Evolutionary conservation across 2,113 vertebrate species (phyloP).

Genomic region (Cathartes aura): DNA sequence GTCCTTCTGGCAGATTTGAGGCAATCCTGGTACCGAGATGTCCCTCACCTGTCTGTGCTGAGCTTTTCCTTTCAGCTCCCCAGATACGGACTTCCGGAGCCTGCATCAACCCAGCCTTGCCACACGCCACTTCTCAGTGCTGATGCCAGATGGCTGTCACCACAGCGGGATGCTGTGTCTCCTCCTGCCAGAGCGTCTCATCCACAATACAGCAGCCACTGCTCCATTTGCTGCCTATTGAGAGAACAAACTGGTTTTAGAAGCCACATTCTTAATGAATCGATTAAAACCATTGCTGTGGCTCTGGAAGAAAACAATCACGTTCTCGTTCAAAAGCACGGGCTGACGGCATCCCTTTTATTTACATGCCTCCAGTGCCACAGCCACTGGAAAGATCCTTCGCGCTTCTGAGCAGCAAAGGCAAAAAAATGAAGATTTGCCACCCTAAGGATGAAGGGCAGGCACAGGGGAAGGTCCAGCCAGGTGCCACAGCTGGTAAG

Average conservation of each 20-base stretch:
- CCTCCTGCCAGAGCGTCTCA: not conserved
- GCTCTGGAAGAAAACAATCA: not conserved
- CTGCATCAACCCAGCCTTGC: not conserved
- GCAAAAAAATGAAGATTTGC: not conserved
- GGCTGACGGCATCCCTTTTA: not conserved
- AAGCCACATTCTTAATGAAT: not conserved
- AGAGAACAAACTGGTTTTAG: not conserved
- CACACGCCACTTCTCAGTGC: not conserved
- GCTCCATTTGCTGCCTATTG: not conserved
- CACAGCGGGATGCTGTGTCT: not conserved
- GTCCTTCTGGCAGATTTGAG: not conserved
- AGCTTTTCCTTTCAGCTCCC: not conserved
- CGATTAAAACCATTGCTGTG: not conserved
- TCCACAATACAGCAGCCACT: not conserved
- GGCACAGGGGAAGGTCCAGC: not conserved
- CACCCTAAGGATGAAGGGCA: not conserved
- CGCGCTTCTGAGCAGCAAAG: not conserved
- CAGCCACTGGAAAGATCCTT: not conserved
- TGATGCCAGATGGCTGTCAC: not conserved
- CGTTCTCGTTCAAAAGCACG: accelerated
- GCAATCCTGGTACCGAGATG: not conserved
- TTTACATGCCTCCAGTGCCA: not conserved
- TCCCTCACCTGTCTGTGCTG: not conserved
- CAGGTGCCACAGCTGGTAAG: not conserved
- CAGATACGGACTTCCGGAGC: not conserved